A percentile compares a stretch with the other conserved stretches of the same genome.
Conservation (phyloP, 2,113 vertebrate genomes). For the Chrysemys picta region DNA sequence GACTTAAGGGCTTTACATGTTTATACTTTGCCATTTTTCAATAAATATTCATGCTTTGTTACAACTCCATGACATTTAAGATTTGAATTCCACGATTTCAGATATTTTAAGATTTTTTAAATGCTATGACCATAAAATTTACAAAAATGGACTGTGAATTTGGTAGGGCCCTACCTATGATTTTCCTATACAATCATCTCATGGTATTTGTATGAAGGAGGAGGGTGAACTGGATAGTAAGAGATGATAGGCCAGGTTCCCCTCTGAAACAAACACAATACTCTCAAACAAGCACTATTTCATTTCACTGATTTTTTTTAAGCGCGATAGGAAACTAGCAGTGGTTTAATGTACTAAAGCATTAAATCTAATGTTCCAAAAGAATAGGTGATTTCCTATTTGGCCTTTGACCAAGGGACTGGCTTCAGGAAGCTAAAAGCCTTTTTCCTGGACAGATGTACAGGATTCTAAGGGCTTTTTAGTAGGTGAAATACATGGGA, state of each 20-base stretch:
- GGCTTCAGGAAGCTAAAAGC: not conserved
- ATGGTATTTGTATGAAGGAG: not conserved
- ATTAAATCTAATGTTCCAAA: not conserved
- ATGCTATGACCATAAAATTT: too few species aligned
- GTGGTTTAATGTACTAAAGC: not conserved
- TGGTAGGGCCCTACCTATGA: too few species aligned
- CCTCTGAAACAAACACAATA: not conserved
- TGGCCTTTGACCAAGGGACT: not conserved
- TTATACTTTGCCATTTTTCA: too few species aligned
- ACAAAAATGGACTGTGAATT: too few species aligned
- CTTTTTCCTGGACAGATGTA: not conserved
- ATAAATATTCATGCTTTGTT: too few species aligned
- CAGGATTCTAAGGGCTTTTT: not conserved
- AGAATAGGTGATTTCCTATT: conserved; percentile 27
- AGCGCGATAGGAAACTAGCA: not conserved
- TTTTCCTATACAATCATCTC: not conserved
- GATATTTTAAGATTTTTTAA: too few species aligned
- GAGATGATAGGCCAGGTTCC: not conserved
- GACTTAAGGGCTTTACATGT: too few species aligned
- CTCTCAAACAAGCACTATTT: not conserved
- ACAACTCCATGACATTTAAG: too few species aligned
- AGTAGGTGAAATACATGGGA: not conserved
- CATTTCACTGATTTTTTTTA: too few species aligned
- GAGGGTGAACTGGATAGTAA: not conserved
- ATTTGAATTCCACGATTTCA: too few species aligned